These are phyloP conservation scores for Drosophila kikkawai DNA, from an alignment of 1,140 invertebrate species.

Conservation along the genomic window DNA sequence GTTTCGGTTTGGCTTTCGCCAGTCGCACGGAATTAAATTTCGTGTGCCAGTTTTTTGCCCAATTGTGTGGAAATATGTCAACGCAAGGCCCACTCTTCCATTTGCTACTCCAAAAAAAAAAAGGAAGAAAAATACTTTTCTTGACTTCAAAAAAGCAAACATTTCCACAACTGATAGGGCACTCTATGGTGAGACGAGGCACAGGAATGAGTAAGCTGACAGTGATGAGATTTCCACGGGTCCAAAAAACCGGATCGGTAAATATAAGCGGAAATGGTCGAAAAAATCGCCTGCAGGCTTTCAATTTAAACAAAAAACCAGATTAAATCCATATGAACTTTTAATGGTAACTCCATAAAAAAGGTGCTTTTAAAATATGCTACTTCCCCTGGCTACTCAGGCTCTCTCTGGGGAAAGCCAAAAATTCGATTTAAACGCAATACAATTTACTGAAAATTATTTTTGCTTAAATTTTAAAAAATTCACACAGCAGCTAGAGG, in stretches of 20 bases:
- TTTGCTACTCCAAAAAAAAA: slow-evolving; percentile 8
- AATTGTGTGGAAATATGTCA: slow-evolving; percentile 75
- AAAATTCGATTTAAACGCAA: neutral
- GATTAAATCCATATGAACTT: neutral
- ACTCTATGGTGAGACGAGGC: neutral
- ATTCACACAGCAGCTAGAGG: neutral
- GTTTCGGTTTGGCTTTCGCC: slow-evolving; percentile 45
- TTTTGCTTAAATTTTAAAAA: slow-evolving; percentile 6
- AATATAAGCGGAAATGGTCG: slow-evolving; percentile 6
- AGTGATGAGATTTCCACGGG: slow-evolving; percentile 68
- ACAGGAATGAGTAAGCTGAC: slow-evolving; percentile 61
- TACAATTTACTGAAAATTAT: neutral
- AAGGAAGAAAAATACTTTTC: slow-evolving; percentile 39
- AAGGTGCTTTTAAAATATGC: neutral
- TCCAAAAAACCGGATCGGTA: neutral
- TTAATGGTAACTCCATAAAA: neutral
- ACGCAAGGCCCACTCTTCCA: slow-evolving; percentile 17
- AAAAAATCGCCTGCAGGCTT: slow-evolving; percentile 10
- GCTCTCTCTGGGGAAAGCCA: neutral
- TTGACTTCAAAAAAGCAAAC: slow-evolving; percentile 44
- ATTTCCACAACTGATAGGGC: slow-evolving; percentile 29
- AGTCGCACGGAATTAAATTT: slow-evolving; percentile 66
- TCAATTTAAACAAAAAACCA: slow-evolving; percentile 27
- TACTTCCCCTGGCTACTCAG: neutral
- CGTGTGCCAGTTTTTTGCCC: slow-evolving; percentile 59